phyloP scores from a whole-genome alignment of 2,113 vertebrate species.

The Camelus bactrianus region DNA sequence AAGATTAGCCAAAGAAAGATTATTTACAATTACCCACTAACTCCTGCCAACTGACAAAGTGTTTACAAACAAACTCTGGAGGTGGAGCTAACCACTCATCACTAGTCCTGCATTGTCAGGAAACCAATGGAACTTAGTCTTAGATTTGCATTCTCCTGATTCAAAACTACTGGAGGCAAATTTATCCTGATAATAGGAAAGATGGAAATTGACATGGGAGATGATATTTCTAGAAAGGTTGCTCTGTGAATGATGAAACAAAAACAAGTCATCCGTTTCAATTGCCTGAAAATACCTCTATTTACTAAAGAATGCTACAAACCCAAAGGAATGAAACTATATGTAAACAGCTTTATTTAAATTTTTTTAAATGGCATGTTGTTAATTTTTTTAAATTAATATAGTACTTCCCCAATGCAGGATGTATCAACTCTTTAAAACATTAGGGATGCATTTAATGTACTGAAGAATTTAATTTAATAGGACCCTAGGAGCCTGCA shows the following conservation, averaged over 20 bases:
- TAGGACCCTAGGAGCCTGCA: conserved; percentile 38
- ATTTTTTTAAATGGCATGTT: background rate
- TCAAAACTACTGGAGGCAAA: background rate
- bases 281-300: background rate
- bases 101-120: background rate
- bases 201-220: background rate
- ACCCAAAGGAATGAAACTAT: background rate
- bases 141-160: background rate
- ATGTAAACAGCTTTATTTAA: background rate
- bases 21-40: background rate
- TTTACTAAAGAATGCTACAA: background rate
- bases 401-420: background rate
- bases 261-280: background rate
- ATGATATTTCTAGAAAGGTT: background rate
- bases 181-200: background rate
- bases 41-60: background rate
- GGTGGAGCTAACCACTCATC: background rate
- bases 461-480: conserved; percentile 59
- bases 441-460: background rate
- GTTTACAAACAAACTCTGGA: background rate
- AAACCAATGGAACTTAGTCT: background rate
- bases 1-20: background rate
- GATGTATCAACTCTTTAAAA: conserved; percentile 59
- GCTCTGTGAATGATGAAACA: background rate
- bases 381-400: background rate